Percentiles rank a stretch among this genome's conserved stretches.
Conservation (phyloP, 2,113 vertebrate species). For the Phrynosoma platyrhinos region DNA sequence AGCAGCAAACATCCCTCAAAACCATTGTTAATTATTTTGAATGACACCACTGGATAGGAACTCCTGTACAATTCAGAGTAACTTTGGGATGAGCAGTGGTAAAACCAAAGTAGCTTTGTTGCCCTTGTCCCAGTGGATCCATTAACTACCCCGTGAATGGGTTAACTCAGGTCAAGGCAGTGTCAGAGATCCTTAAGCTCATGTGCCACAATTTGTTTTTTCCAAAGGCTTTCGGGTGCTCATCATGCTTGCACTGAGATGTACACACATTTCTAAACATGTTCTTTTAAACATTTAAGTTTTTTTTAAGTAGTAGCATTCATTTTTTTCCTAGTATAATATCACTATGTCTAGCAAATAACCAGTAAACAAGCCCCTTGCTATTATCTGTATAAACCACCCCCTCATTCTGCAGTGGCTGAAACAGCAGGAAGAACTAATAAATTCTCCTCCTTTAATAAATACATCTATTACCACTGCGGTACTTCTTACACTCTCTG, state of each 20-base stretch:
- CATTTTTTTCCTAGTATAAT: constrained; percentile 46
- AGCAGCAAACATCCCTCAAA: too few relatives aligned
- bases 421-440: constrained; percentile 65
- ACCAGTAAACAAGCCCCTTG: constrained; percentile 68
- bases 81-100: too few relatives aligned
- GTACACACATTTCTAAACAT: not conserved
- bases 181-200: not conserved
- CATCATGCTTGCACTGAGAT: fast-evolving
- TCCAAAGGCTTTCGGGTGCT: fast-evolving
- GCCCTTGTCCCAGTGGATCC: too few relatives aligned
- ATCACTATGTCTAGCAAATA: constrained; percentile 66
- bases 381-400: constrained; percentile 59
- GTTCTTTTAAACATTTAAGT: constrained; percentile 38
- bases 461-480: constrained; percentile 66
- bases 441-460: constrained; percentile 70
- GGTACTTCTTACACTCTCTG: constrained; percentile 33
- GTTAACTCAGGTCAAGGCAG: not conserved
- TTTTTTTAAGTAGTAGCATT: constrained; percentile 19
- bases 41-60: too few relatives aligned
- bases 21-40: too few relatives aligned
- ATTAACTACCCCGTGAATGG: not conserved
- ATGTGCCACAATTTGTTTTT: not conserved
- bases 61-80: too few relatives aligned
- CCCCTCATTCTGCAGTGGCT: constrained; percentile 49
- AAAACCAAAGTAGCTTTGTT: too few relatives aligned